These are phyloP conservation scores for Periplaneta americana DNA, from an alignment of 1,140 invertebrate genomes.

Conservation along the genomic window DNA sequence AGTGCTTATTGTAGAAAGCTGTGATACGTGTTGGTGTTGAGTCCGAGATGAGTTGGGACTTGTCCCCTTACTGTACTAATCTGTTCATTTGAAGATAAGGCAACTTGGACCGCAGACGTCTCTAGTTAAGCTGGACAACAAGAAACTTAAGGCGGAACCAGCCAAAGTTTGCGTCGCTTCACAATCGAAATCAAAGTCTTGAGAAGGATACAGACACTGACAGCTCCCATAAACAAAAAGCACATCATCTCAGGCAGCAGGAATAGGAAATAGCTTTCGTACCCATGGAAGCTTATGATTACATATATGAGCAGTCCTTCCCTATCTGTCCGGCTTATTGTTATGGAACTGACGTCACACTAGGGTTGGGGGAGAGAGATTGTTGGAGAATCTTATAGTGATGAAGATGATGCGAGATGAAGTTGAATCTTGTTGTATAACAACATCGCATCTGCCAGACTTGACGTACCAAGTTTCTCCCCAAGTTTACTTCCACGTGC, in stretches of 20 bases:
- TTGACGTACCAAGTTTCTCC: neutral
- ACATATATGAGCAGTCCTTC: neutral
- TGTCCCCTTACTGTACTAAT: neutral
- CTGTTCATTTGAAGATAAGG: neutral
- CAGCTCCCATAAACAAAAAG: neutral
- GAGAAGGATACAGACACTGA: neutral
- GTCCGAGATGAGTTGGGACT: no score
- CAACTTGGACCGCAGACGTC: neutral
- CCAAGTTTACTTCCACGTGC: neutral
- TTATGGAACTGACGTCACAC: slow-evolving; percentile 4
- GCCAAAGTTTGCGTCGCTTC: neutral
- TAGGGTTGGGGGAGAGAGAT: neutral
- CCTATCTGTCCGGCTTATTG: slow-evolving; percentile 8
- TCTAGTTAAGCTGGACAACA: neutral
- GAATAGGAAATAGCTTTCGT: neutral
- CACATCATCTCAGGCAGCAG: neutral
- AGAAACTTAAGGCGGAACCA: neutral
- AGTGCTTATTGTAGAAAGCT: no score
- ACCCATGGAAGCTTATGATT: neutral
- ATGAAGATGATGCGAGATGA: neutral
- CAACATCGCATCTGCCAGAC: neutral
- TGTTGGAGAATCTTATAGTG: neutral
- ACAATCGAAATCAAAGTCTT: neutral
- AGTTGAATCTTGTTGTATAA: slow-evolving; percentile 4
- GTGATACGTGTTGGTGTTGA: no score